A percentile compares a stretch with the other conserved stretches of the same genome.
These are phyloP conservation scores for Rhingia campestris DNA, from an alignment of 2,888 invertebrate genomes.

Conservation along the genomic window DNA sequence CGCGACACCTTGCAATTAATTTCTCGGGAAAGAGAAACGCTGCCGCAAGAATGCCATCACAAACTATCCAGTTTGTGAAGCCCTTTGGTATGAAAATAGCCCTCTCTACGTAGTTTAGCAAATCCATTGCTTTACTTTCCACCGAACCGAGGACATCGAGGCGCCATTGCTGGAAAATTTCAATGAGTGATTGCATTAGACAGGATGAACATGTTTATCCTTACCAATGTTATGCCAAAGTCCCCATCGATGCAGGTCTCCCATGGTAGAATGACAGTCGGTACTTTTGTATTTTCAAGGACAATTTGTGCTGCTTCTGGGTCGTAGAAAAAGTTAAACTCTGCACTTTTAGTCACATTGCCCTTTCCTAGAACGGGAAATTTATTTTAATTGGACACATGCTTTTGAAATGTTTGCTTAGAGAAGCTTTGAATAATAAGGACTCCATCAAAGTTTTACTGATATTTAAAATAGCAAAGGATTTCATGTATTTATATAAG, in stretches of 20 bases:
- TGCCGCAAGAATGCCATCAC: conserved; percentile 84
- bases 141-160: conserved; percentile 82
- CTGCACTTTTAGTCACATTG: conserved; percentile 86
- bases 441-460: too few species aligned
- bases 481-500: too few species aligned
- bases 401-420: too few species aligned
- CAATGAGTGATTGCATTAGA: not conserved
- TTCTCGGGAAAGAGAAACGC: conserved; percentile 82
- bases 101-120: conserved; percentile 84
- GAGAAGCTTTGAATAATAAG: too few species aligned
- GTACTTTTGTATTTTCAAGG: conserved; percentile 85
- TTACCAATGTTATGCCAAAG: conserved; percentile 76
- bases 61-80: conserved; percentile 81
- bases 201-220: not conserved
- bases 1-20: conserved; percentile 79
- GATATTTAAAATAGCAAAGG: too few species aligned
- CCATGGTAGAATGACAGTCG: conserved; percentile 88
- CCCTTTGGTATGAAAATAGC: conserved; percentile 77
- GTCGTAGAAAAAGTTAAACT: conserved; percentile 90
- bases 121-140: conserved; percentile 80
- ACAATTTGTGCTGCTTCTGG: conserved; percentile 90
- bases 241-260: conserved; percentile 85
- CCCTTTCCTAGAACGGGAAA: conserved; percentile 83
- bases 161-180: conserved; percentile 84
- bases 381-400: too few species aligned